Evolutionary conservation across 2,888 invertebrate species (phyloP), one percentile per base, ranked within the genome.

Genomic region (Oscheius sp.): DNA sequence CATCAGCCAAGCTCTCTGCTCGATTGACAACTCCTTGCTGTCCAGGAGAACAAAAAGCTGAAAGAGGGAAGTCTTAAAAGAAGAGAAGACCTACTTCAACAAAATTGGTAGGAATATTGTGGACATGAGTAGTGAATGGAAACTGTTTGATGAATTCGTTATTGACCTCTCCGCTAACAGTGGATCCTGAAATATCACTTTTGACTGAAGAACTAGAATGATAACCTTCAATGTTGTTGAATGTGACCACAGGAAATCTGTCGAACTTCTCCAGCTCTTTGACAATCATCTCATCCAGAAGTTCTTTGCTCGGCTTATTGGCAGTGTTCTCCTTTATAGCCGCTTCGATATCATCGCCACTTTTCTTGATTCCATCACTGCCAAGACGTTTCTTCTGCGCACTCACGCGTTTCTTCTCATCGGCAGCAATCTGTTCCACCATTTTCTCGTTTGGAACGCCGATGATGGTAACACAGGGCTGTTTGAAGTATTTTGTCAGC

Each of bases 291-390:
- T 93, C 92, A 0, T 93, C 93, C 70, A 96, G 88, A 85, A 94
- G 92, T 60, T 93, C 93, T 0, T 92, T 89, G 0, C 94, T 94
- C 0, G 95, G 93, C 11, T 93, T 78, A 11, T 79, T 79, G 1
- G 80, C 82, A 90, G 94, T 94, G 90, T 95, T 95, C 79, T 92
- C 92, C 70, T 92, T 92, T 85, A 94, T 92, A 0, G 95, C 94
- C 65, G 92, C 91, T 70, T 92, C 91, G 32, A 95, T 89, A 37
- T 91, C 89, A 77, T 92, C 90, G 1, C 90, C 92, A 87, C 93
- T 93, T 74, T 92, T 88, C 68, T 92, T 91, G 32, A 96, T 90
- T 0, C 95, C 95, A 0, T 91, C 91, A 73, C 92, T 91, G 1
- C 94, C 94, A 2, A 96, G 91, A 11, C 86, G 84, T 71, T 91